phyloP scores from a whole-genome alignment of 2,113 vertebrate species.

The Erythrocebus patas region DNA sequence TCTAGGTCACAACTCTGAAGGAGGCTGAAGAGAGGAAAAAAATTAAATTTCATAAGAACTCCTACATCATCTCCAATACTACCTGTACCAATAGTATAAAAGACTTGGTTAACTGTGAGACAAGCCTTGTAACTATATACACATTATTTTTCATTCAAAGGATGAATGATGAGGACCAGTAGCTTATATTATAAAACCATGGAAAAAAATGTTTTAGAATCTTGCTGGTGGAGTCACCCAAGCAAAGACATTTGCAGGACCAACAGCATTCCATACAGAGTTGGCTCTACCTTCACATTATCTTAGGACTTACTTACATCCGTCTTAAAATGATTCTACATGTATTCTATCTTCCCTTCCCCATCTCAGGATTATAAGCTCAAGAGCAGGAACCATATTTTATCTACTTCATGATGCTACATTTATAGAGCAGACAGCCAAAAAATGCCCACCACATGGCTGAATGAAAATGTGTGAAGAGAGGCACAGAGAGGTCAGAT shows the following conservation, averaged over 20 bases:
- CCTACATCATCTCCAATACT: not conserved
- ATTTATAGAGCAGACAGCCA: not conserved
- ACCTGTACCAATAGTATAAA: not conserved
- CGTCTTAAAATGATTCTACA: not conserved
- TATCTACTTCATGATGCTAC: not conserved
- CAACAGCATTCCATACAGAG: not conserved
- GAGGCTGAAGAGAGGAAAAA: slow-evolving; percentile 84
- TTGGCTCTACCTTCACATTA: not conserved
- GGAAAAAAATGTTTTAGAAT: not conserved
- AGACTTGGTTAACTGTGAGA: not conserved
- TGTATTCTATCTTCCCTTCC: not conserved
- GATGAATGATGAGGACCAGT: not conserved
- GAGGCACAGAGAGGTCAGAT: not conserved
- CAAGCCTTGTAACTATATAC: not conserved
- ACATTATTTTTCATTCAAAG: not conserved
- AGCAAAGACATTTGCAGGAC: not conserved
- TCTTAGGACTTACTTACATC: not conserved
- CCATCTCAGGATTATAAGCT: not conserved
- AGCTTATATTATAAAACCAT: not conserved
- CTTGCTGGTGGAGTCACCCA: not conserved
- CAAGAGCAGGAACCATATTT: not conserved
- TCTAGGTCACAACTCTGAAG: slow-evolving; percentile 88
- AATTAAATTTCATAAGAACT: not conserved
- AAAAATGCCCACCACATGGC: not conserved
- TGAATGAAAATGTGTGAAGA: not conserved